Evolutionary conservation across 1,140 invertebrate genomes (phyloP).

Genomic region (Drosophila orena): DNA sequence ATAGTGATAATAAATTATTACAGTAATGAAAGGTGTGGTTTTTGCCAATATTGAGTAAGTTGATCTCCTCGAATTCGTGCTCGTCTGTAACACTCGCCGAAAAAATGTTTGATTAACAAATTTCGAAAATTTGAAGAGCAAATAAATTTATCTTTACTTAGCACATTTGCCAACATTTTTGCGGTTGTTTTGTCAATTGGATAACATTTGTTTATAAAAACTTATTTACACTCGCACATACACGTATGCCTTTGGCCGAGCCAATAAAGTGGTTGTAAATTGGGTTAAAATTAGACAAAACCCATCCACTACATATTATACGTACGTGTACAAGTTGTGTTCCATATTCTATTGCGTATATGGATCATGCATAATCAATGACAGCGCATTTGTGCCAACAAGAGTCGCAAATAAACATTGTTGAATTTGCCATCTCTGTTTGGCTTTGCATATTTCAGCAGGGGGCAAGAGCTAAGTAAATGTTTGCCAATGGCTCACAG

Average conservation of each 20-base stretch:
- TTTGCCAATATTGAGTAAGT: conserved; percentile 6
- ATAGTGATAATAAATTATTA: background rate
- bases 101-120: conserved; percentile 22
- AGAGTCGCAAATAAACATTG: conserved; percentile 50
- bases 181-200: conserved; percentile 35
- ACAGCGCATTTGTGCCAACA: conserved; percentile 49
- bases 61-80: conserved; percentile 17
- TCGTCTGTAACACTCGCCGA: conserved; percentile 25
- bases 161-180: conserved; percentile 36
- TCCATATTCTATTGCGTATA: conserved; percentile 11
- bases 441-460: conserved; percentile 48
- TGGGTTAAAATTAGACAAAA: conserved; percentile 48
- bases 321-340: too few relatives aligned
- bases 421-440: conserved; percentile 37
- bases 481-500: conserved; percentile 49
- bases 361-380: conserved; percentile 54
- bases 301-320: conserved; percentile 1
- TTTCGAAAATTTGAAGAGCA: conserved; percentile 5
- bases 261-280: conserved; percentile 27
- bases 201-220: conserved; percentile 16
- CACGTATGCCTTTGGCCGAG: background rate
- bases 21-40: background rate
- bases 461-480: conserved; percentile 49
- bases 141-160: conserved; percentile 43
- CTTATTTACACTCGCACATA: background rate